Conservation (phyloP, 1,140 invertebrate genomes). For the Ptiloglossa arizonensis region DNA sequence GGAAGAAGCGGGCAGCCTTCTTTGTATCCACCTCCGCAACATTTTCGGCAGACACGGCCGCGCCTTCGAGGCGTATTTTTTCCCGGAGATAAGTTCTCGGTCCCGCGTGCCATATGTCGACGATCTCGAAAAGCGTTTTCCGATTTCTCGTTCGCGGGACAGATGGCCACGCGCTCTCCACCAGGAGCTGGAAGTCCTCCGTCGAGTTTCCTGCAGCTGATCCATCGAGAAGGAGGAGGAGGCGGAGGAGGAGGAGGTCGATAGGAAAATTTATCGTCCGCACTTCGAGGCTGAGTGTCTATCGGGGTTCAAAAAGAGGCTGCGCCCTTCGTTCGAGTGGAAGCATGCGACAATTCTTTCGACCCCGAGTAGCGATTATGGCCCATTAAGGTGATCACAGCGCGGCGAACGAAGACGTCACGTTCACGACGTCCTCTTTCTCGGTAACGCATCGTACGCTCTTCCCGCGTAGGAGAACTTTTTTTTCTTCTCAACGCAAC, state of each 20-base stretch:
- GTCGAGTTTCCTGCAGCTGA: conserved; percentile 19
- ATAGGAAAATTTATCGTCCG: neutral
- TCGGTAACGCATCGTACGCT: neutral
- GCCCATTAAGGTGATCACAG: neutral
- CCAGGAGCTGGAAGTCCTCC: conserved; percentile 6
- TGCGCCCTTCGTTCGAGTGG: neutral
- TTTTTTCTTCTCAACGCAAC: conserved; percentile 22
- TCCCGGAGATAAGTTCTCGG: conserved; percentile 64
- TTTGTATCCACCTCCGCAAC: conserved; percentile 6
- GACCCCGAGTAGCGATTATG: neutral
- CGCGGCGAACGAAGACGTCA: too few species aligned
- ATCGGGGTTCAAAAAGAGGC: neutral
- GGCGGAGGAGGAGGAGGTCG: too few species aligned
- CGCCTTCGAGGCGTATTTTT: conserved; percentile 32
- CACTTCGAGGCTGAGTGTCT: neutral
- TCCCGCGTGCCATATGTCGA: conserved; percentile 75
- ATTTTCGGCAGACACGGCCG: conserved; percentile 31
- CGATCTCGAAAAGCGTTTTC: conserved; percentile 62
- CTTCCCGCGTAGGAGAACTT: neutral
- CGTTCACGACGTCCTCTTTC: neutral
- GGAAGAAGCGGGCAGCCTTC: too few species aligned
- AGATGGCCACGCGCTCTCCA: conserved; percentile 55
- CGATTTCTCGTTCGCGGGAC: conserved; percentile 55
- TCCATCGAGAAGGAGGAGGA: too few species aligned
- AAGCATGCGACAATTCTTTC: conserved; percentile 18